A percentile compares a stretch with the other conserved stretches of the same genome.
phyloP scores from a whole-genome alignment of 2,888 invertebrate species.

The Thera britannica region DNA sequence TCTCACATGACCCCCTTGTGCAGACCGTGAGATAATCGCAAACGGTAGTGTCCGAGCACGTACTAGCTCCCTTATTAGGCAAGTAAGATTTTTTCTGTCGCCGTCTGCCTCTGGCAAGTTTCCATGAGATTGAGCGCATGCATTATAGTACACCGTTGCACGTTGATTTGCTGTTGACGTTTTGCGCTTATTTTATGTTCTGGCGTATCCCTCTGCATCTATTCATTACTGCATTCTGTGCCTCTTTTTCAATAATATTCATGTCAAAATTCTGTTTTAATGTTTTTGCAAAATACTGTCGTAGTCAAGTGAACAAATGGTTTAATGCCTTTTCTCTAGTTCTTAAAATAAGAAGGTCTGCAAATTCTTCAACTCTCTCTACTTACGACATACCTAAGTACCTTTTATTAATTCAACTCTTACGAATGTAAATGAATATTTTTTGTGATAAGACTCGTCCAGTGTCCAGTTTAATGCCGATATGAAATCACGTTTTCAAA shows the following conservation, averaged over 20 bases:
- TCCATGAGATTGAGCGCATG: slow-evolving; percentile 65
- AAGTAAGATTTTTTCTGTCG: slow-evolving; percentile 64
- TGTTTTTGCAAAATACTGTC: background rate
- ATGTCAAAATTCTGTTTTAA: background rate
- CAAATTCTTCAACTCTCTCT: no score
- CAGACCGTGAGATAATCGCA: slow-evolving; percentile 81
- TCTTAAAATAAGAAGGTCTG: no score
- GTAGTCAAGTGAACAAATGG: no score
- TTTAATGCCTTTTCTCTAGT: no score
- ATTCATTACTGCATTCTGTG: background rate
- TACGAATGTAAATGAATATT: background rate
- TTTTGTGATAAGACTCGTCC: background rate
- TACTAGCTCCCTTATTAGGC: slow-evolving; percentile 76
- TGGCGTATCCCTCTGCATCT: slow-evolving; percentile 4
- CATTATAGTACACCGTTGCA: slow-evolving; percentile 50
- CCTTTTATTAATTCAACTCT: no score
- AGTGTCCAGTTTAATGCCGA: background rate
- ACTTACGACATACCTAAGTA: no score
- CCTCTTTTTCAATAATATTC: slow-evolving; percentile 1
- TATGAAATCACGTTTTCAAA: slow-evolving; percentile 1
- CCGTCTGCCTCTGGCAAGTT: slow-evolving; percentile 49
- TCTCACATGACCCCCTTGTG: slow-evolving; percentile 76
- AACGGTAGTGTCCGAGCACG: slow-evolving; percentile 77
- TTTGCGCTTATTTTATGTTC: slow-evolving; percentile 16
- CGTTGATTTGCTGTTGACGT: slow-evolving; percentile 39